phyloP scores from a whole-genome alignment of 2,113 vertebrate species.

The Deroptyus accipitrinus region DNA sequence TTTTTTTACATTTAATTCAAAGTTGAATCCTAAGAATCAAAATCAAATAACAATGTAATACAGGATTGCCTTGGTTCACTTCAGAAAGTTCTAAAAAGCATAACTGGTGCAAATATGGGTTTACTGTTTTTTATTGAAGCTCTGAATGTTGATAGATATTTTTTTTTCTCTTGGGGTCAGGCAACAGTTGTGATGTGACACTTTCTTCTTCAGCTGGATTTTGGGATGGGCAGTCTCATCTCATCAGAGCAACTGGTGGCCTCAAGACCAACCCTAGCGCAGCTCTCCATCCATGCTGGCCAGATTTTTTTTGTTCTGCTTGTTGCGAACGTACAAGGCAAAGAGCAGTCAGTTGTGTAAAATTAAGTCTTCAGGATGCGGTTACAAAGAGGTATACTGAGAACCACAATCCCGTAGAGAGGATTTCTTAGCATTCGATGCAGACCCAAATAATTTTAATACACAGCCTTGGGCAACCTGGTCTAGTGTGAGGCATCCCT shows the following conservation, averaged over 20 bases:
- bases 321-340: neutral
- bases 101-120: neutral
- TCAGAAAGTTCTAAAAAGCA: neutral
- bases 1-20: neutral
- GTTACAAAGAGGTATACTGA: neutral
- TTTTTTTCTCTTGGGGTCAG: neutral
- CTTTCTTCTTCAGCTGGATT: neutral
- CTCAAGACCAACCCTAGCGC: neutral
- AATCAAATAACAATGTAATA: neutral
- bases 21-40: neutral
- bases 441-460: neutral
- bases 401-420: neutral
- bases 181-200: neutral
- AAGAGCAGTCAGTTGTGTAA: neutral
- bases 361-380: neutral
- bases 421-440: neutral
- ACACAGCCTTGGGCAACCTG: neutral
- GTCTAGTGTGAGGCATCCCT: neutral
- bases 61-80: neutral
- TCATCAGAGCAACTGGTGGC: neutral
- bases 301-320: neutral
- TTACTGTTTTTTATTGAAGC: neutral
- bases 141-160: neutral
- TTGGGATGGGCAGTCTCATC: neutral
- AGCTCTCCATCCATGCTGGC: neutral